Base-by-base conservation (phyloP, 2,888 invertebrate genomes). In the Lepidocyrtinus sp. region DNA sequence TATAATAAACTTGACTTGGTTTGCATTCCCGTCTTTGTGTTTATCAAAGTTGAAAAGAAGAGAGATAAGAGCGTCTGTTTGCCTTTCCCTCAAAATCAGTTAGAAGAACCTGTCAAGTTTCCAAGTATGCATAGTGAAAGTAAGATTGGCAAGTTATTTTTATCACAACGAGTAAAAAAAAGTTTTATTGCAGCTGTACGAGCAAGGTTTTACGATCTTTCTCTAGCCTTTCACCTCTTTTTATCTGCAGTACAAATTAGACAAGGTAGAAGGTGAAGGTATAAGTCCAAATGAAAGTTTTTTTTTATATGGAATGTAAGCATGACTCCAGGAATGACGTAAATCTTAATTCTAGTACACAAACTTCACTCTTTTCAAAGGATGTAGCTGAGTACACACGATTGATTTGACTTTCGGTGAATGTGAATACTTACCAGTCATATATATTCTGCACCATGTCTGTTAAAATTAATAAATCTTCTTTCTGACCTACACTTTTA, bases 151-250 rank as follows among this genome's bases (percentile, higher is more conserved):
- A 36, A 12, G 12, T 36, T 36, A n/a, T n/a, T n/a, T n/a, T n/a
- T n/a, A 36, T 36, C 36, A 36, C 5, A 36, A 36, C 36, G 36
- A 36, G 36, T 36, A 12, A 36, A 36, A 36, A 12, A 36, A 36
- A 36, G 36, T 36, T 36, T 36, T 36, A 36, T 36, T 36, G 12
- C 5, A 36, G 12, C 5, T 36, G 12, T 36, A 36, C 12, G n/a
- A n/a, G n/a, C 36, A 36, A 36, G 36, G 5, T 55, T n/a, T 55
- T n/a, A n/a, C n/a, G 55, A 55, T 55, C 55, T 55, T 17, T 55
- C n/a, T n/a, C 55, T 15, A 3, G 55, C 9, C 55, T 55, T 55
- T 55, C 55, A 55, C n/a, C 17, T n/a, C 55, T 55, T 55, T 55
- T 55, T 15, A 2, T 7, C 55, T n/a, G n/a, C n/a, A n/a, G n/a